These are phyloP conservation scores for Eretmochelys imbricata DNA, from an alignment of 2,113 vertebrate species.

Conservation along the genomic window DNA sequence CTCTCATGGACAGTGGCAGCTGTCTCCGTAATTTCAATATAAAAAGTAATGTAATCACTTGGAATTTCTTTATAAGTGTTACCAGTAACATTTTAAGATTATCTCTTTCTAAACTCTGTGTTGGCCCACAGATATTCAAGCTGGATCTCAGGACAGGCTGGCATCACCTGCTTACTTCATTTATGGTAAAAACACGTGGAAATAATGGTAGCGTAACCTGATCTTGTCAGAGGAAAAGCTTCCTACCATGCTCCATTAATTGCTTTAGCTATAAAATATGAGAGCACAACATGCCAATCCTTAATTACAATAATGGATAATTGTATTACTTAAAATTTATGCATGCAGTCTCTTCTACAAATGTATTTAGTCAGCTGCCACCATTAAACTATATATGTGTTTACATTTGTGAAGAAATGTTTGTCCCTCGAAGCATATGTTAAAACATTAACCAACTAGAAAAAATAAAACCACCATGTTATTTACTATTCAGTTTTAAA, in stretches of 20 bases:
- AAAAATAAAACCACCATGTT: background rate
- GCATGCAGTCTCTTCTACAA: background rate
- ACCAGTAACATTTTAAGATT: slow-evolving; percentile 35
- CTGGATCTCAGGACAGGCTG: background rate
- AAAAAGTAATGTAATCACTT: slow-evolving; percentile 57
- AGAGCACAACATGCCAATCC: background rate
- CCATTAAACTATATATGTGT: background rate
- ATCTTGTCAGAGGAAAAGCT: slow-evolving; percentile 50
- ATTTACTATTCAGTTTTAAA: background rate
- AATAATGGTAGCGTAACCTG: slow-evolving; percentile 77
- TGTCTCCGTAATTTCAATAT: slow-evolving; percentile 51
- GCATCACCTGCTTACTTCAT: slow-evolving; percentile 78
- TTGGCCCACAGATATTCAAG: background rate
- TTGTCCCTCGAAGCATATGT: background rate
- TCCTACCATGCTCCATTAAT: background rate
- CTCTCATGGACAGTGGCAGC: slow-evolving; percentile 65
- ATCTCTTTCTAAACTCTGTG: slow-evolving; percentile 14
- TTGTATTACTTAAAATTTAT: background rate
- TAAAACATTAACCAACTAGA: background rate
- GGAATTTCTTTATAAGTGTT: slow-evolving; percentile 63
- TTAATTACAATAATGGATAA: background rate
- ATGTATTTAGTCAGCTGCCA: background rate
- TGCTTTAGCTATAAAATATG: background rate
- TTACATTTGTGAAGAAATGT: background rate
- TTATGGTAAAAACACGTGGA: slow-evolving; percentile 64